Evolutionary conservation across 2,113 vertebrate species (phyloP).

Genomic region (Chionomys nivalis): DNA sequence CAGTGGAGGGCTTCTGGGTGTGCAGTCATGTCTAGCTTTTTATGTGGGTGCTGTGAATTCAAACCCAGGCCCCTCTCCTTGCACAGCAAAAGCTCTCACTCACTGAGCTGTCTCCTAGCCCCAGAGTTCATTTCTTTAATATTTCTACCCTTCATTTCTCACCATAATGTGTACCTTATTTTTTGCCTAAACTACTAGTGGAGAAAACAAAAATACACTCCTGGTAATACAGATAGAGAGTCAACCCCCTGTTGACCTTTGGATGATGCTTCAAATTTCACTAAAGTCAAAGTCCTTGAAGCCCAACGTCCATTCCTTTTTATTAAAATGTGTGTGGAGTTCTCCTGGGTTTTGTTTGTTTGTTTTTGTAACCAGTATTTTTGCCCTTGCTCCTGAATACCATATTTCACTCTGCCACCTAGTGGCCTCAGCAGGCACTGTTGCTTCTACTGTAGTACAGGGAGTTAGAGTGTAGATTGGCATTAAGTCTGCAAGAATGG

Average conservation of each 20-base stretch:
- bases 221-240: not conserved
- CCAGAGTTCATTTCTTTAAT: not conserved
- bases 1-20: not conserved
- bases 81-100: not conserved
- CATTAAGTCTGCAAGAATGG: not conserved
- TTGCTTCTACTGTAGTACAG: not conserved
- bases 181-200: not conserved
- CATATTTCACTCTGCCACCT: constrained; percentile 20
- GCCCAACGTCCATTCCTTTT: not conserved
- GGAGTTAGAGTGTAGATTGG: not conserved
- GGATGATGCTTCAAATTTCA: not conserved
- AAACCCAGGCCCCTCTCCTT: not conserved
- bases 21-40: not conserved
- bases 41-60: not conserved
- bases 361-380: not conserved
- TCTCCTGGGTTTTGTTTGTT: not conserved
- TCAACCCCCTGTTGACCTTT: not conserved
- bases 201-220: not conserved
- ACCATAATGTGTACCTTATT: not conserved
- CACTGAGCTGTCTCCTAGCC: not conserved
- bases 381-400: not conserved
- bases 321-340: not conserved
- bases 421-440: not conserved
- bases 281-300: not conserved
- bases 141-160: not conserved